Percentiles rank a stretch among this genome's conserved stretches.
phyloP scores from a whole-genome alignment of 2,797 vertebrate species.

The Galaxias olidus region DNA sequence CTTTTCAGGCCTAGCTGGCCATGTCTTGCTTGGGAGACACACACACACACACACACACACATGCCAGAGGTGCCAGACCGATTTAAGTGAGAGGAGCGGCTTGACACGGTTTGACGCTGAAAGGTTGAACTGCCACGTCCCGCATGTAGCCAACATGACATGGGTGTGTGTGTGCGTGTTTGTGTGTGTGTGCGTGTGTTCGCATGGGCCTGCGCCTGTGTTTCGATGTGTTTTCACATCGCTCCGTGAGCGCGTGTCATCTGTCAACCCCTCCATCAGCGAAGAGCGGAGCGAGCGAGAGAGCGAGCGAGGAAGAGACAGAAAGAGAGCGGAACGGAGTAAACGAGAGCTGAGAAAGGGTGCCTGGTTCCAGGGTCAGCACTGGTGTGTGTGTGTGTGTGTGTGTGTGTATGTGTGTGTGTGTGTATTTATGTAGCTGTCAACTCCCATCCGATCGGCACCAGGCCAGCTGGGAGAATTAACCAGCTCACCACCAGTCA shows the following conservation, averaged over 20 bases:
- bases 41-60: constrained; percentile 18
- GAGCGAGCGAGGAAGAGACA: constrained; percentile 20
- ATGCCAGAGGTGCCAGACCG: constrained; percentile 27
- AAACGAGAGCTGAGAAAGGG: constrained; percentile 36
- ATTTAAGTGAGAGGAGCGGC: constrained; percentile 39
- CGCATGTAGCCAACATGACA: constrained; percentile 41
- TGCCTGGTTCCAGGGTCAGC: constrained; percentile 36
- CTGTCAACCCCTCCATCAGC: constrained; percentile 46
- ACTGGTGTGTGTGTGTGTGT: constrained; percentile 45
- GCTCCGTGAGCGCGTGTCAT: constrained; percentile 34
- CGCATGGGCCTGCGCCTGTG: constrained; percentile 17
- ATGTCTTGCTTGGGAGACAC: background rate
- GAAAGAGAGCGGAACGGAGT: constrained; percentile 25
- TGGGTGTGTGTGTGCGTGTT: constrained; percentile 30
- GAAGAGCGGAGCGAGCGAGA: constrained; percentile 10
- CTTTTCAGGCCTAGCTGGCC: constrained; percentile 14
- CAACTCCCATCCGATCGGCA: constrained; percentile 37
- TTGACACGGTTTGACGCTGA: constrained; percentile 42
- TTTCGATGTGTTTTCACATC: constrained; percentile 11
- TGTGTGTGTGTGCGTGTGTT: constrained; percentile 15
- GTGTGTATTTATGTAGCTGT: constrained; percentile 56
- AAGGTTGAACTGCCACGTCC: constrained; percentile 56
- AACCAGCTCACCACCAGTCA: constrained; percentile 45
- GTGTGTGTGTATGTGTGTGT: constrained; percentile 54
- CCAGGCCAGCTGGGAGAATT: constrained; percentile 28